Evolutionary conservation across 2,113 vertebrate genomes (phyloP), one percentile per base, ranked within the genome.

Genomic region (Trogon surrucura): DNA sequence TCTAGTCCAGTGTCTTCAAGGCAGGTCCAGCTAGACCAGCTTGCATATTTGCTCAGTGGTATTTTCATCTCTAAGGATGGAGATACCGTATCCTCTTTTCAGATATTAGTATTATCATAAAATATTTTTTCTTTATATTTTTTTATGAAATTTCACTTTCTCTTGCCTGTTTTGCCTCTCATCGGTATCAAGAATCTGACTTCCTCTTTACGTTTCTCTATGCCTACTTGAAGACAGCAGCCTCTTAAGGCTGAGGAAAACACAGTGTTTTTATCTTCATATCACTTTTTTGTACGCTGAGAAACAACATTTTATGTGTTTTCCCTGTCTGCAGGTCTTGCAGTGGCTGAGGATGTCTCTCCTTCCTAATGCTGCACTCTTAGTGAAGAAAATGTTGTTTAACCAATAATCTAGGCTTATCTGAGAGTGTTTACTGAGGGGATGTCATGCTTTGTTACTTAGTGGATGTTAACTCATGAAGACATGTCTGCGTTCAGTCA

Each of bases 201-300:
- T 77, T 57, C 7, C 20, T 83, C 16, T 16, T 0, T 51, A 13
- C 5, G 1, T 64, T 84, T 54, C 32, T 72, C 41, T 66, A 0
- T 69, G 54, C 36, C 13, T 53, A 4, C 9, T 5, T 60, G 44
- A 29, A 72, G 79, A 22, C 16, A 14, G 22, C 26, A 60, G 1
- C 21, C 29, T 48, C 57, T 17, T 48, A 51, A 32, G 53, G 54
- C 75, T 92, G 67, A 86, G 77, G 89, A 53, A 61, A 45, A 41
- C 11, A 6, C 8, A 2, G 4, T 65, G 22, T 67, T 74, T 23
- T 89, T 16, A 11, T 15, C 14, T 44, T 77, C 1, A 0, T 25
- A n/a, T 45, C 3, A 2, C 27, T 21, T 54, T 16, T 57, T 60
- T 60, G 29, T 65, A 5, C 66, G n/a, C 41, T 66, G 41, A 71